Evolutionary conservation across 2,113 vertebrate genomes (phyloP), one percentile per base, ranked within the genome.

Genomic region (Labrus mixtus): DNA sequence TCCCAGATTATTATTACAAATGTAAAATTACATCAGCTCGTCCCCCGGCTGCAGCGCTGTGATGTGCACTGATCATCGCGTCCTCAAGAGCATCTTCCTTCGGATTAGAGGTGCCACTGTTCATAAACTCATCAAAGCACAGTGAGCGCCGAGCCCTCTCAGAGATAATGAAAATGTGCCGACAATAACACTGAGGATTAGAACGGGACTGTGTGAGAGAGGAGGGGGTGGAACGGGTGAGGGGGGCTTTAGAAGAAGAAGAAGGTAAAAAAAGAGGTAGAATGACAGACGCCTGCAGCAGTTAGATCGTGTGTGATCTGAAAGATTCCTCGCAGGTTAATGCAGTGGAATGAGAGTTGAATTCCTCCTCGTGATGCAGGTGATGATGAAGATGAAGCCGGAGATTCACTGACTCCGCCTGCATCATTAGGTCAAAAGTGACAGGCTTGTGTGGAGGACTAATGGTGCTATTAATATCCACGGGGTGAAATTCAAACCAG

Each of bases 1-100:
- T 90, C 89, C 89, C 74, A 81, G 87, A 92, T 90, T 90, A 90
- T 92, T 90, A 86, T 91, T 89, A 87, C 90, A 82, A 77, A 90
- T 89, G 89, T 86, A 82, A 82, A 90, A 90, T 90, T 86, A 83
- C 87, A 91, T 89, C 81, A 86, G 86, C 73, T 61, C 10, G 74
- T 84, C 88, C 85, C 82, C 58, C 10, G 78, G 80, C 79, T 68
- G 86, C 82, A 8, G 15, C 51, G 69, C 78, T 56, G 63, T 68
- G 75, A 76, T 82, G 76, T 48, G 82, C 46, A 19, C 87, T 86
- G 85, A 89, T 89, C 79, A 41, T 74, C 25, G 60, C 78, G 29
- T 67, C 78, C 86, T 92, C 91, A 41, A 83, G 86, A 92, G 89
- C 86, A 66, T 90, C 86, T 85, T 82, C 82, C 71, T 25, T 72